phyloP scores from a whole-genome alignment of 2,797 vertebrate species.

The Rhynchonycteris naso region DNA sequence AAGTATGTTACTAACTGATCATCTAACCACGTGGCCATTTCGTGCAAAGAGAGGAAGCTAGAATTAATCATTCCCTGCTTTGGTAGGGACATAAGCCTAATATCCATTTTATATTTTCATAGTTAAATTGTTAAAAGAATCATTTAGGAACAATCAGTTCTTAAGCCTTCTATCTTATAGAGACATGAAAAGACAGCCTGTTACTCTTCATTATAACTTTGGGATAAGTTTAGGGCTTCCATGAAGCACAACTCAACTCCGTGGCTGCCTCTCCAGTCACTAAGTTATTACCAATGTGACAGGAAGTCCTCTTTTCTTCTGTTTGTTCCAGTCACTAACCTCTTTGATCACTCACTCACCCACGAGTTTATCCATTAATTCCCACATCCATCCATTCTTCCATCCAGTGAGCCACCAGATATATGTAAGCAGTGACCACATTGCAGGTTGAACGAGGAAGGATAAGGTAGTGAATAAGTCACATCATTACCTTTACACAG shows the following conservation, averaged over 20 bases:
- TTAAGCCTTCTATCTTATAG: not conserved
- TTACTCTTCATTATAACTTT: not conserved
- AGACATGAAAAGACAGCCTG: not conserved
- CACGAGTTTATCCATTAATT: not conserved
- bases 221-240: not conserved
- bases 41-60: not conserved
- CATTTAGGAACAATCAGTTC: not conserved
- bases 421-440: not conserved
- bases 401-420: not conserved
- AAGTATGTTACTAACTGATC: not conserved
- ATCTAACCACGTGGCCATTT: not conserved
- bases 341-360: too few species aligned
- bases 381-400: not conserved
- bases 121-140: not conserved
- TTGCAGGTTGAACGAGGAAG: too few species aligned
- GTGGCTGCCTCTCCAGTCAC: not conserved
- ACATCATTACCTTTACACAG: not conserved
- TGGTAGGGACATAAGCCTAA: not conserved
- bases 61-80: not conserved
- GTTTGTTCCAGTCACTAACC: not conserved
- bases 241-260: not conserved
- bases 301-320: not conserved
- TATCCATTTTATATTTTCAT: not conserved
- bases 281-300: not conserved
- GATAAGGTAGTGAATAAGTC: not conserved